Percentiles rank a stretch among this genome's conserved stretches.
Conservation (phyloP, 2,888 invertebrate species). For the Philopedon plagiatum region DNA sequence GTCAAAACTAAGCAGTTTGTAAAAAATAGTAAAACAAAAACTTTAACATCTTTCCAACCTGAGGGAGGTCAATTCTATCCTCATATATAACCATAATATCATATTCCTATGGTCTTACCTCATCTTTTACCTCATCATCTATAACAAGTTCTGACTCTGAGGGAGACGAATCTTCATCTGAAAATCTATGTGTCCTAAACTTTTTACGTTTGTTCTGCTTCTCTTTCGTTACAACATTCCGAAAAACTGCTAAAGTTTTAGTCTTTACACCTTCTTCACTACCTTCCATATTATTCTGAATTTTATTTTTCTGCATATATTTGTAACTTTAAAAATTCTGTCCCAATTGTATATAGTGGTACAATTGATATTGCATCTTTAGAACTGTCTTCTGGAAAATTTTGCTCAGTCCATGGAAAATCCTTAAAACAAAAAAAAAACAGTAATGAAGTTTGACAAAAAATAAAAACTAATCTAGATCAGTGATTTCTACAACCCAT, state of each 20-base stretch:
- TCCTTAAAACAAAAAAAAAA: slow-evolving; percentile 57
- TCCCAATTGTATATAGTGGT: slow-evolving; percentile 68
- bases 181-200: slow-evolving; percentile 49
- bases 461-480: too few relatives aligned
- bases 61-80: too few relatives aligned
- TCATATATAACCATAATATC: too few relatives aligned
- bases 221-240: slow-evolving; percentile 61
- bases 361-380: slow-evolving; percentile 65
- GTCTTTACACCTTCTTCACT: slow-evolving; percentile 49
- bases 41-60: too few relatives aligned
- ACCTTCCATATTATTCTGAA: slow-evolving; percentile 44
- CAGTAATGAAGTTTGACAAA: slow-evolving; percentile 21
- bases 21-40: too few relatives aligned
- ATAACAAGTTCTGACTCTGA: slow-evolving; percentile 62
- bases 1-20: too few relatives aligned
- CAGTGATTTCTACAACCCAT: too few relatives aligned
- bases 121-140: slow-evolving; percentile 55
- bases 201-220: slow-evolving; percentile 53
- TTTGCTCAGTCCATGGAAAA: slow-evolving; percentile 70
- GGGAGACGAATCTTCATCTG: slow-evolving; percentile 55
- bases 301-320: slow-evolving; percentile 62
- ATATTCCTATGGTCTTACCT: slow-evolving; percentile 40
- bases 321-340: slow-evolving; percentile 66
- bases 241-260: slow-evolving; percentile 63
- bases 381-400: neutral